Conservation (phyloP, 2,888 invertebrate species). For the Zygogramma bicolorata region DNA sequence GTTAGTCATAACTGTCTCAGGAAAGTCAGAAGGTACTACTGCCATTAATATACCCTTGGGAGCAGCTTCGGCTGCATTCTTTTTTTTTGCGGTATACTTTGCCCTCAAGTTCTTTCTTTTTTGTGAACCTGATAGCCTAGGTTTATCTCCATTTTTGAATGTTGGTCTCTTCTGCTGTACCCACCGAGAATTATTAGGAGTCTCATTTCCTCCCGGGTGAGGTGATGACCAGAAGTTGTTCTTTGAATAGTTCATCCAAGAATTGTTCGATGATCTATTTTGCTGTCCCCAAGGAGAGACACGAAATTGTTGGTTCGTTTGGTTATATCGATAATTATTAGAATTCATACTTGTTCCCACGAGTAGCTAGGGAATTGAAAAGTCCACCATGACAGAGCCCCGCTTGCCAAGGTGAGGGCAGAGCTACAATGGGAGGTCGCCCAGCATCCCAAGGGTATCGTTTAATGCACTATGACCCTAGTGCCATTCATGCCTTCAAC, state of each 20-base stretch:
- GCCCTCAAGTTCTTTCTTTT: not conserved
- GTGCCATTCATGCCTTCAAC: constrained; percentile 32
- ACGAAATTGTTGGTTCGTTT: not conserved
- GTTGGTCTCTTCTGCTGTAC: not conserved
- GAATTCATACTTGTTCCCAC: constrained; percentile 18
- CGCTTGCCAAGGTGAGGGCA: constrained; percentile 19
- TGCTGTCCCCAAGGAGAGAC: not conserved
- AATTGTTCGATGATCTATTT: not conserved
- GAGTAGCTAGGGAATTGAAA: constrained; percentile 19
- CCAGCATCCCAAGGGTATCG: constrained; percentile 36
- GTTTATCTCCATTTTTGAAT: not conserved
- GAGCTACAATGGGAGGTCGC: constrained; percentile 30
- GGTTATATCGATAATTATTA: constrained; percentile 13
- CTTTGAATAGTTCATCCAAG: not conserved
- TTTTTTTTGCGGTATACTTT: not conserved
- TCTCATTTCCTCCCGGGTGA: not conserved
- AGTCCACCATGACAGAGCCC: constrained; percentile 13
- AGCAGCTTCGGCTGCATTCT: constrained; percentile 13
- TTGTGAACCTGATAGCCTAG: not conserved
- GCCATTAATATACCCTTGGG: constrained; percentile 26
- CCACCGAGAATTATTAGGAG: not conserved
- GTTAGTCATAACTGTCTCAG: constrained; percentile 25
- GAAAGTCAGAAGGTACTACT: constrained; percentile 27
- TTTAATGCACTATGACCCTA: constrained; percentile 31
- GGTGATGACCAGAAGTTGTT: not conserved